Percentiles rank a stretch among this genome's conserved stretches.
Evolutionary conservation across 2,888 invertebrate genomes (phyloP).

Genomic region (Sepiola atlantica): DNA sequence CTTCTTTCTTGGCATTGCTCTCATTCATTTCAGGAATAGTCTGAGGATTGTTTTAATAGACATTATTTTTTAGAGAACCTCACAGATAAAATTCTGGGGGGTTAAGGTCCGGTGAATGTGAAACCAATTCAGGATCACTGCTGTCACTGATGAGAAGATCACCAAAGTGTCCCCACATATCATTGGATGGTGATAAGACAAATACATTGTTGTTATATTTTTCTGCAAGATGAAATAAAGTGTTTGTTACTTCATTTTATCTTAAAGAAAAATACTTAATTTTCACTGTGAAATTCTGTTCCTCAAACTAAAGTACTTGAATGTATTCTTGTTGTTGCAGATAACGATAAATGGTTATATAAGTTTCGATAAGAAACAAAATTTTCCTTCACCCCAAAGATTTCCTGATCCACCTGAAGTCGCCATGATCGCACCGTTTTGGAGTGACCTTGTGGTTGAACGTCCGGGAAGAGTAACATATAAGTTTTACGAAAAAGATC

Average conservation of each 20-base stretch:
- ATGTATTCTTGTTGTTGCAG: constrained; percentile 23
- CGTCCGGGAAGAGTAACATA: constrained; percentile 42
- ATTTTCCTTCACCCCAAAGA: constrained; percentile 41
- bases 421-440: constrained; percentile 43
- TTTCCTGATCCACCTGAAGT: constrained; percentile 41
- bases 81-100: no score
- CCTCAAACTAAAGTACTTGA: neutral
- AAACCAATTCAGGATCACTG: no score
- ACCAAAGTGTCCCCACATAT: no score
- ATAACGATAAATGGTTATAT: constrained; percentile 44
- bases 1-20: no score
- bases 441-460: constrained; percentile 43
- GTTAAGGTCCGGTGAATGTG: no score
- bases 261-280: neutral
- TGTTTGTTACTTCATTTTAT: neutral
- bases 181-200: no score
- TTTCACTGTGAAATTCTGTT: neutral
- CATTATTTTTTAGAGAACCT: no score
- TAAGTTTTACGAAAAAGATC: constrained; percentile 18
- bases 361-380: constrained; percentile 39
- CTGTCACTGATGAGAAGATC: no score
- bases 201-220: no score
- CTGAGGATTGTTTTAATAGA: no score
- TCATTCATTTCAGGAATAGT: no score
- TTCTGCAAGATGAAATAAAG: no score